Percentiles rank a stretch among this genome's conserved stretches.
phyloP scores from a whole-genome alignment of 2,797 vertebrate genomes.

The Echiichthys vipera region DNA sequence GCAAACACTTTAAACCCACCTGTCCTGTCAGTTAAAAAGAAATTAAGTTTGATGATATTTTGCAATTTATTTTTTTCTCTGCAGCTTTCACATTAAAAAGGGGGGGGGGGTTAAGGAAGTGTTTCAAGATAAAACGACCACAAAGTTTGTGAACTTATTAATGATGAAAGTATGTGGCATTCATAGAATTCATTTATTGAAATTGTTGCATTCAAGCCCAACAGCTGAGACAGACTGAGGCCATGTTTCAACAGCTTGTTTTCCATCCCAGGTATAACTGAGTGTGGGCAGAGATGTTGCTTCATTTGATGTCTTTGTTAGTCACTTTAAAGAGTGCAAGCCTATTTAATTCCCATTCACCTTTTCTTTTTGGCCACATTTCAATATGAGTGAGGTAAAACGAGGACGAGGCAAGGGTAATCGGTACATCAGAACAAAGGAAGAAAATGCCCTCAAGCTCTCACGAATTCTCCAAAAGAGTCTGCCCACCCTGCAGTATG shows the following conservation, averaged over 20 bases:
- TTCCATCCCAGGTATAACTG: conserved; percentile 12
- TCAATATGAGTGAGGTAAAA: conserved; percentile 51
- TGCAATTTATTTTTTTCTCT: not conserved
- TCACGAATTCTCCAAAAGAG: conserved; percentile 48
- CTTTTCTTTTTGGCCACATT: conserved; percentile 57
- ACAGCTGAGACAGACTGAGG: conserved; percentile 11
- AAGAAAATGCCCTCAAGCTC: conserved; percentile 48
- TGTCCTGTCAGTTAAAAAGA: conserved; percentile 2
- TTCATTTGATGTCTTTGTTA: conserved; percentile 64
- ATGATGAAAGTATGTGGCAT: not conserved
- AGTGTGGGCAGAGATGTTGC: conserved; percentile 35
- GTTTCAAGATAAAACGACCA: conserved; percentile 5
- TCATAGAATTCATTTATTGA: not conserved
- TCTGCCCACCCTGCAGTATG: conserved; percentile 27
- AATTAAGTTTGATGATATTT: conserved; percentile 11
- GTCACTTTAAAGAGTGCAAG: conserved; percentile 50
- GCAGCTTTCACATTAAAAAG: too few relatives aligned
- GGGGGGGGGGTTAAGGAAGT: too few relatives aligned
- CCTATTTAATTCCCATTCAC: conserved; percentile 59
- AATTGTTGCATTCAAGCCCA: not conserved
- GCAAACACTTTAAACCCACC: conserved; percentile 4
- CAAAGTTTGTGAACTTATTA: not conserved
- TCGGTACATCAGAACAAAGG: conserved; percentile 52
- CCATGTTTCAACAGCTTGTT: not conserved
- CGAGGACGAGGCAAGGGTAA: conserved; percentile 48